A percentile compares a stretch with the other conserved stretches of the same genome.
Evolutionary conservation across 1,140 invertebrate species (phyloP).

Genomic region (Latrodectus geometricus): DNA sequence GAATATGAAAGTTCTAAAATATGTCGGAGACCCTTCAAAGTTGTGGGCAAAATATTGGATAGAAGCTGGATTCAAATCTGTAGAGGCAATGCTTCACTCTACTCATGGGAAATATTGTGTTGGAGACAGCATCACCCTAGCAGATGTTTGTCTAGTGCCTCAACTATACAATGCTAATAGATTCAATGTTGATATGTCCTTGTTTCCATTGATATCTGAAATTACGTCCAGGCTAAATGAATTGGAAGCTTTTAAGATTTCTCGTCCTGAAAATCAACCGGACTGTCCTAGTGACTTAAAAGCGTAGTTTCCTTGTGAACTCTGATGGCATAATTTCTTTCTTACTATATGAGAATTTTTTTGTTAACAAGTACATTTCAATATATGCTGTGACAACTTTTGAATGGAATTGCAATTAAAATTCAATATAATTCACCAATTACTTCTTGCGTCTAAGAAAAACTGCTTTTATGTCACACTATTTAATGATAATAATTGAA

Average conservation of each 20-base stretch:
- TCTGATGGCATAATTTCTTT: too few species aligned
- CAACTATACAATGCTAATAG: conserved; percentile 76
- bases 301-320: too few species aligned
- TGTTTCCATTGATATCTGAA: conserved; percentile 88
- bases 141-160: conserved; percentile 94
- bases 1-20: conserved; percentile 88
- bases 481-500: too few species aligned
- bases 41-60: conserved; percentile 94
- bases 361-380: too few species aligned
- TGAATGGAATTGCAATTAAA: too few species aligned
- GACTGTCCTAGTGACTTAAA: conserved; percentile 79
- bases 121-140: conserved; percentile 91
- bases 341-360: too few species aligned
- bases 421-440: too few species aligned
- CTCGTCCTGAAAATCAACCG: conserved; percentile 88
- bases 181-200: conserved; percentile 90
- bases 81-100: conserved; percentile 86
- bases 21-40: conserved; percentile 72
- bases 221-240: conserved; percentile 77
- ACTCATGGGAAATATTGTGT: conserved; percentile 94
- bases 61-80: conserved; percentile 83
- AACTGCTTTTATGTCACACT: too few species aligned
- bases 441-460: too few species aligned
- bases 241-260: conserved; percentile 87
- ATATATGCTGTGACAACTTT: too few species aligned